These are phyloP conservation scores for Selenia dentaria DNA, from an alignment of 2,888 invertebrate species.

Conservation along the genomic window DNA sequence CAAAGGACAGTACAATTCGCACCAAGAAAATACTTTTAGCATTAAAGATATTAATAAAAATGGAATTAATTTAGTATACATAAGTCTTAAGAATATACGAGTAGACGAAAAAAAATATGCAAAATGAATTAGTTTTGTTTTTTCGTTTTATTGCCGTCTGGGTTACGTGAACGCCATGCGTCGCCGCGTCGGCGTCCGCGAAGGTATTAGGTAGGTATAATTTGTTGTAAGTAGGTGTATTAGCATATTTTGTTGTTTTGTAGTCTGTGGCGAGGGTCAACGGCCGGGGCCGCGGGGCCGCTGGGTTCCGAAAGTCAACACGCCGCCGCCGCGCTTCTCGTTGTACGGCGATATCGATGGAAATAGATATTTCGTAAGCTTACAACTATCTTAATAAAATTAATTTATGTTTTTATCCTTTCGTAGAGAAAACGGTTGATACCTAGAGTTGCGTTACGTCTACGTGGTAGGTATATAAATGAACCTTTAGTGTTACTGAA, in stretches of 20 bases:
- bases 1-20: neutral
- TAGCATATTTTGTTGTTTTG: constrained; percentile 39
- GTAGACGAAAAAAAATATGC: constrained; percentile 11
- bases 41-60: neutral
- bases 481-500: no score
- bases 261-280: constrained; percentile 57
- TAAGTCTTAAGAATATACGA: no score
- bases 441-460: no score
- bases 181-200: neutral
- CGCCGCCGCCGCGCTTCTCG: constrained; percentile 7
- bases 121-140: constrained; percentile 3
- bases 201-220: constrained; percentile 25
- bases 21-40: no score
- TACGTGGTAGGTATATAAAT: no score
- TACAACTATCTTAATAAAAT: constrained; percentile 20
- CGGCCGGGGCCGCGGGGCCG: constrained; percentile 58
- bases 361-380: constrained; percentile 28
- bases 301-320: constrained; percentile 42
- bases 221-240: constrained; percentile 17
- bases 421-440: no score
- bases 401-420: constrained; percentile 11
- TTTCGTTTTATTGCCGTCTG: constrained; percentile 5
- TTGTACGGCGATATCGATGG: constrained; percentile 11
- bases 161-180: constrained; percentile 12
- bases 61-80: neutral